Evolutionary conservation across 1,140 invertebrate species (phyloP), one percentile per base, ranked within the genome.

Genomic region (Alviniconcha marisindica): DNA sequence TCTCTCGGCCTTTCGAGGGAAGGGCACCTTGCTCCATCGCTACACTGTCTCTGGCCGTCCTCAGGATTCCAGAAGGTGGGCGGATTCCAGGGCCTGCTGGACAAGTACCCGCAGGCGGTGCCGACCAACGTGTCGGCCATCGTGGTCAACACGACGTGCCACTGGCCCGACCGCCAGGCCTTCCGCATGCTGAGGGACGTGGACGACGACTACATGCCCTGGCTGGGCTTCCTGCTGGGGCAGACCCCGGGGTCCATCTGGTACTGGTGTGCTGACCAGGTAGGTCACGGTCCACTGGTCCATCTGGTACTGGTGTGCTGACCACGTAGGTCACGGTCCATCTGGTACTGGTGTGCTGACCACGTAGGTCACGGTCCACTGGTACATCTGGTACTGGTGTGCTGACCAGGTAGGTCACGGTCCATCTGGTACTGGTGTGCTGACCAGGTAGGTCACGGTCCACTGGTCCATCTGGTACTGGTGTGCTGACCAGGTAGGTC

Each of bases 211-310:
- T 89, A 92, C 83, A 87, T 95, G 31, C 94, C 94, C 2, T 95
- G 94, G 94, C 92, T 94, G 28, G 94, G 94, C 7, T 69, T 69
- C 63, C 84, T 94, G 44, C 84, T 94, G 36, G 94, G 94, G 15
- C 87, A 95, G 24, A 94, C 94, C 0, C 93, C 95, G 76, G 94
- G 93, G 63, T 93, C 94, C 42, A 93, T 95, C 73, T 95, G 94
- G 94, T 95, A 95, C 88, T 95, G 94, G 94, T 95, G 94, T 84
- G 94, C 94, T 5, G 94, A 95, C 88, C 94, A 95, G 93, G 94
- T 94, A 14, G 54, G 74, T 38, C 28, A 40, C n/a, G n/a, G n/a
- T n/a, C n/a, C n/a, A n/a, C n/a, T n/a, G n/a, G n/a, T n/a, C n/a
- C n/a, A n/a, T n/a, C n/a, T n/a, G n/a, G n/a, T n/a, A n/a, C n/a